These are phyloP conservation scores for Cynocephalus volans DNA, from an alignment of 2,113 vertebrate genomes.

Conservation along the genomic window DNA sequence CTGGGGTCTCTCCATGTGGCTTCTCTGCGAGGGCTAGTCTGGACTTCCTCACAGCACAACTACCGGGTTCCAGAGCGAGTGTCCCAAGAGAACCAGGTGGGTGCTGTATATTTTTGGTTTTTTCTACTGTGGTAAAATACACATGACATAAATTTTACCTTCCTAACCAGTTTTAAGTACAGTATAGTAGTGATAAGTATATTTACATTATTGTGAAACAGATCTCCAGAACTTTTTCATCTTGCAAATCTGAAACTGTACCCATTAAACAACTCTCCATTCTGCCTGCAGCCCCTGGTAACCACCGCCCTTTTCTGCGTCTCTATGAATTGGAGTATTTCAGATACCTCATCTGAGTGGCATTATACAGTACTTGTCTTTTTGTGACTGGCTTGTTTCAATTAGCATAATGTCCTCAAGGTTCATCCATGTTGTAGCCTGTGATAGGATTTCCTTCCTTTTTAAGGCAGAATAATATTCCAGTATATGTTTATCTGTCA, in stretches of 20 bases:
- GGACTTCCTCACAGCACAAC: not conserved
- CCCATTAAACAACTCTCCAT: not conserved
- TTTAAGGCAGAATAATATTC: not conserved
- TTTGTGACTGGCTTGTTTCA: not conserved
- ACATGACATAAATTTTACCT: not conserved
- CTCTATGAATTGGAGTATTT: not conserved
- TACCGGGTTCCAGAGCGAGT: not conserved
- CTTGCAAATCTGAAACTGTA: not conserved
- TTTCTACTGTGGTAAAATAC: not conserved
- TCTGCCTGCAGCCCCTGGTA: not conserved
- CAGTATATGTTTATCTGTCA: not conserved
- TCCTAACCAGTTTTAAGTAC: not conserved
- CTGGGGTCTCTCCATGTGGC: not conserved
- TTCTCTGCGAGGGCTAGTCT: no score
- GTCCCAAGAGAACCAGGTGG: not conserved
- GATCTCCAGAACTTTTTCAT: not conserved
- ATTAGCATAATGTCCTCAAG: not conserved
- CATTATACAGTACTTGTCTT: not conserved
- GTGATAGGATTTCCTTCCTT: not conserved
- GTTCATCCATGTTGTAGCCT: not conserved
- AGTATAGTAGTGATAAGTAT: not conserved
- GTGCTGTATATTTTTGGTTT: not conserved
- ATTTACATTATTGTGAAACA: not conserved
- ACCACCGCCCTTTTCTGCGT: not conserved
- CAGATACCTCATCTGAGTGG: no score